Percentiles rank a stretch among this genome's conserved stretches.
Evolutionary conservation across 2,797 vertebrate genomes (phyloP).

Genomic region (Pangasius sanitwongsei): DNA sequence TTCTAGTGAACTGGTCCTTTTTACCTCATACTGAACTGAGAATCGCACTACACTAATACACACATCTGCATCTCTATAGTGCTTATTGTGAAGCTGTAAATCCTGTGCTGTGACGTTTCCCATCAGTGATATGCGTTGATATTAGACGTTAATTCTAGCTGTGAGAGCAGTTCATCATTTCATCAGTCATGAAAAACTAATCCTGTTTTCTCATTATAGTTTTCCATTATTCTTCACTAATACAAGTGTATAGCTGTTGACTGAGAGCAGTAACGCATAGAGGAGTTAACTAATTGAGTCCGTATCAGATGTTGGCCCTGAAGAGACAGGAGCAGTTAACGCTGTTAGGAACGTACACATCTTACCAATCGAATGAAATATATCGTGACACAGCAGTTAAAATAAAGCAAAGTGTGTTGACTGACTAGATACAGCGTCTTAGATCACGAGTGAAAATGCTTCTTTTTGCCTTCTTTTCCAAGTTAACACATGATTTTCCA

Average conservation of each 20-base stretch:
- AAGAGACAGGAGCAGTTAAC: not conserved
- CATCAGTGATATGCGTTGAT: not conserved
- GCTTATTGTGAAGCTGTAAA: not conserved
- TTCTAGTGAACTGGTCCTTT: slow-evolving; percentile 1
- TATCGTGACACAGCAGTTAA: not conserved
- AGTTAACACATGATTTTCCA: too few relatives aligned
- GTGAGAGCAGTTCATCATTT: not conserved
- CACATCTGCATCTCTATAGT: too few relatives aligned
- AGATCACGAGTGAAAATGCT: not conserved
- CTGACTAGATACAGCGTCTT: not conserved
- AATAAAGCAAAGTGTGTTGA: not conserved
- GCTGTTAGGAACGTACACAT: not conserved
- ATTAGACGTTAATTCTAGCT: not conserved
- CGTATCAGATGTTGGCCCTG: slow-evolving; percentile 13
- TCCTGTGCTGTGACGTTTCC: not conserved
- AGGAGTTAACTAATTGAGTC: slow-evolving; percentile 15
- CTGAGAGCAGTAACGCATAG: slow-evolving; percentile 9
- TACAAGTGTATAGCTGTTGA: not conserved
- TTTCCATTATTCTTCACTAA: slow-evolving; percentile 16
- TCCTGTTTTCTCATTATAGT: slow-evolving; percentile 25
- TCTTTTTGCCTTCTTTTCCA: not conserved
- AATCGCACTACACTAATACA: not conserved
- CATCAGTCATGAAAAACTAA: slow-evolving; percentile 30
- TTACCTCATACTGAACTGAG: not conserved
- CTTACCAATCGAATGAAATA: not conserved